phyloP scores from a whole-genome alignment of 2,113 vertebrate species.

The Scophthalmus maximus region DNA sequence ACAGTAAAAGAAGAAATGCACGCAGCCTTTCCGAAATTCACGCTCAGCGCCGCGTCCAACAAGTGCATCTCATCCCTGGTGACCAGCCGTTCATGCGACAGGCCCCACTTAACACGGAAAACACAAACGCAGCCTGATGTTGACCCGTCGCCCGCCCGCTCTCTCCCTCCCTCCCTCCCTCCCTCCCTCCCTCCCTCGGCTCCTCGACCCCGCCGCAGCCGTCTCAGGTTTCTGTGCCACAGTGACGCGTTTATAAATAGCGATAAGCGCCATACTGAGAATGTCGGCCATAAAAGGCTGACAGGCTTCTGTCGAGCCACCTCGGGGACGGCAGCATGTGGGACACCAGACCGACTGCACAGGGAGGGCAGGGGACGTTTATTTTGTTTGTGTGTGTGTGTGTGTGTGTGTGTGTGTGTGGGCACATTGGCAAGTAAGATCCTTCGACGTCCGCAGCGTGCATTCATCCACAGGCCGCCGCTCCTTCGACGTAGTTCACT shows the following conservation, averaged over 20 bases:
- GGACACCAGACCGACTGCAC: background rate
- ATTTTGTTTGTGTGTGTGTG: slow-evolving; percentile 16
- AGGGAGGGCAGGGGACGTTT: background rate
- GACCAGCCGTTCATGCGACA: slow-evolving; percentile 32
- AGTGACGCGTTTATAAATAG: slow-evolving; percentile 75
- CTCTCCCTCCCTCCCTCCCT: too few species aligned
- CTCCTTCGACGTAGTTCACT: slow-evolving; percentile 16
- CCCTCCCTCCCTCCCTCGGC: background rate
- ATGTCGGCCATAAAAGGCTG: slow-evolving; percentile 79
- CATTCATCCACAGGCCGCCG: too few species aligned
- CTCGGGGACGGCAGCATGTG: slow-evolving; percentile 46
- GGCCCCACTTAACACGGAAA: slow-evolving; percentile 55
- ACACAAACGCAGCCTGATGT: slow-evolving; percentile 50
- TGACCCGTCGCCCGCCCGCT: background rate
- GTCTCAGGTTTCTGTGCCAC: slow-evolving; percentile 70
- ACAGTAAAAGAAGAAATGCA: too few species aligned
- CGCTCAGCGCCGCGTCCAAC: background rate
- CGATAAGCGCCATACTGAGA: slow-evolving; percentile 59
- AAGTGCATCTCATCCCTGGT: background rate
- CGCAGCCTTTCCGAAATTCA: background rate
- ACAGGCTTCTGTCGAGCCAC: slow-evolving; percentile 51
- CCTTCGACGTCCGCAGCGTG: too few species aligned
- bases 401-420: too few species aligned
- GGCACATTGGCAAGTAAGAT: too few species aligned
- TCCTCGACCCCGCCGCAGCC: slow-evolving; percentile 1